phyloP scores from a whole-genome alignment of 1,140 invertebrate species.

The Catajapyx aquilonaris region DNA sequence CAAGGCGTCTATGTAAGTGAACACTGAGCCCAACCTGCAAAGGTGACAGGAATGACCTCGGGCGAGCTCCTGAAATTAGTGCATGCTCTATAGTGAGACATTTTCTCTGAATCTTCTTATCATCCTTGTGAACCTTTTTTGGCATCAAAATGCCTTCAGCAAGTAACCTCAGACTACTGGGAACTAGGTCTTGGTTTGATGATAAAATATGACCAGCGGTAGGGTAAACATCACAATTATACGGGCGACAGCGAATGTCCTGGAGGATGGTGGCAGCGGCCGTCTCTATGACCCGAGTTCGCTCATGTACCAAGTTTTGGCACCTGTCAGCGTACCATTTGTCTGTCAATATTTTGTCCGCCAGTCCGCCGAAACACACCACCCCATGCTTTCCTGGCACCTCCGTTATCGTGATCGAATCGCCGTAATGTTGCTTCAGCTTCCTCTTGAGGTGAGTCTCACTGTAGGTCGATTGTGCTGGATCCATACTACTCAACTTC shows the following conservation, averaged over 20 bases:
- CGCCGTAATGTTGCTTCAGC: not conserved
- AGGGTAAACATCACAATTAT: not conserved
- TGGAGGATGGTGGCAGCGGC: not conserved
- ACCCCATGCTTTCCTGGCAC: not conserved
- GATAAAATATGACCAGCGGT: not conserved
- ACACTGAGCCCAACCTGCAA: slow-evolving; percentile 13
- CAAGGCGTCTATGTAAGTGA: slow-evolving; percentile 13
- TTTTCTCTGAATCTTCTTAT: slow-evolving; percentile 4
- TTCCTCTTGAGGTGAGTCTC: not conserved
- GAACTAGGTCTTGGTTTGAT: not conserved
- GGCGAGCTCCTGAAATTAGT: slow-evolving; percentile 12
- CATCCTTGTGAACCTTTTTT: not conserved
- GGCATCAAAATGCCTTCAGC: not conserved
- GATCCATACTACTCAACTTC: not conserved
- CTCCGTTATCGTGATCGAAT: not conserved
- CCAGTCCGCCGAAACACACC: not conserved
- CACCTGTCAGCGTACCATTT: not conserved
- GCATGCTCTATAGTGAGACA: slow-evolving; percentile 11
- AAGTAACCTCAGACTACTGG: not conserved
- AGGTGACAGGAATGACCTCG: slow-evolving; percentile 11
- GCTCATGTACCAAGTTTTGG: not conserved
- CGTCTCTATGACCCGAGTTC: not conserved
- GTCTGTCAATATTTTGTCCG: not conserved
- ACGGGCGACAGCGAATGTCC: slow-evolving; percentile 1
- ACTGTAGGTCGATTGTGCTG: not conserved